phyloP scores from a whole-genome alignment of 2,888 invertebrate species.

The Eupithecia insigniata region DNA sequence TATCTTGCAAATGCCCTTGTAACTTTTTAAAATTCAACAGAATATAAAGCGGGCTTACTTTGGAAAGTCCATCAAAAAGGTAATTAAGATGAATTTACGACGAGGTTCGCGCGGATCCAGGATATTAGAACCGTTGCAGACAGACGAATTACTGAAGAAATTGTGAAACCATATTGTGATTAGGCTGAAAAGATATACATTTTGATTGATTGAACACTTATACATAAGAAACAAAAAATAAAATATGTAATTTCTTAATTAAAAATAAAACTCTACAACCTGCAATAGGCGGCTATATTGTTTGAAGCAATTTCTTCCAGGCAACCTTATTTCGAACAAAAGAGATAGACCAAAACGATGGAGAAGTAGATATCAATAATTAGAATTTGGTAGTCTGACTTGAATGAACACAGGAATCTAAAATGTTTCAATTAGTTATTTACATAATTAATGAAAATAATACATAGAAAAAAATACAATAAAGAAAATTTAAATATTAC shows the following conservation, averaged over 20 bases:
- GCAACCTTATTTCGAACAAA: no score
- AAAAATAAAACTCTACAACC: no score
- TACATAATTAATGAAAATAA: not conserved
- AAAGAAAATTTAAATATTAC: no score
- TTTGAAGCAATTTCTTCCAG: no score
- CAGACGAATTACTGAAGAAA: not conserved
- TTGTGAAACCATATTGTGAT: not conserved
- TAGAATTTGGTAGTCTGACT: not conserved
- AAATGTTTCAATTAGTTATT: not conserved
- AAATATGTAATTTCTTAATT: no score
- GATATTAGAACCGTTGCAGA: constrained; percentile 5
- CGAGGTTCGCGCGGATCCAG: constrained; percentile 49
- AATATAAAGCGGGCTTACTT: constrained; percentile 61
- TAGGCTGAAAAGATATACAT: not conserved
- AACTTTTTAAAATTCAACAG: constrained; percentile 56
- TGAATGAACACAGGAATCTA: not conserved
- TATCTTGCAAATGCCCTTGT: constrained; percentile 32
- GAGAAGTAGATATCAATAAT: not conserved
- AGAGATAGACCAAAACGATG: not conserved
- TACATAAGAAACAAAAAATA: no score
- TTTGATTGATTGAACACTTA: no score
- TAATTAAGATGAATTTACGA: constrained; percentile 75
- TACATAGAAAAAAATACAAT: no score
- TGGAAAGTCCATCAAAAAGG: constrained; percentile 65
- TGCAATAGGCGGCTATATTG: no score